phyloP scores from a whole-genome alignment of 2,888 invertebrate species.

The Synanthedon andrenaeformis region DNA sequence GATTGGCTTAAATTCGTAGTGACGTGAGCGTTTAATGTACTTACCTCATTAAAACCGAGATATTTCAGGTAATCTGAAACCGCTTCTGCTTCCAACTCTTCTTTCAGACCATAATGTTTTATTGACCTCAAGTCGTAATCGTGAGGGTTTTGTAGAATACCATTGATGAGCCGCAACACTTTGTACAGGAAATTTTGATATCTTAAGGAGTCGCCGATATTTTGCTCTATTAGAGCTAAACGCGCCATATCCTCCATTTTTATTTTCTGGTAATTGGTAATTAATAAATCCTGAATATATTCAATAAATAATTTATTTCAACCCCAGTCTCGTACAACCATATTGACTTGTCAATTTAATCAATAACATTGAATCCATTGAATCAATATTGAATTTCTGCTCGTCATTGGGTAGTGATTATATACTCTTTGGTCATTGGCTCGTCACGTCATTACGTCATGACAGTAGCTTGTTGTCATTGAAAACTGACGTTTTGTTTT shows the following conservation, averaged over 20 bases:
- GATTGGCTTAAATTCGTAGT: no score
- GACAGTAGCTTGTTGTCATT: no score
- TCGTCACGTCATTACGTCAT: no score
- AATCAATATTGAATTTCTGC: conserved; percentile 12
- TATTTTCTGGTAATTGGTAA: not conserved
- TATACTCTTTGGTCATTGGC: no score
- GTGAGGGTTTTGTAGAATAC: conserved; percentile 52
- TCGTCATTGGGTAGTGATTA: no score
- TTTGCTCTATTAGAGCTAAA: conserved; percentile 53
- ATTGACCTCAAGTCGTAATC: conserved; percentile 38
- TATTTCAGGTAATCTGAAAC: conserved; percentile 50
- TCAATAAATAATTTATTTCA: conserved; percentile 7
- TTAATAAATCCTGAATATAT: not conserved
- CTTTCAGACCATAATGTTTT: conserved; percentile 30
- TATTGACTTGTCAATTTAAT: conserved; percentile 40
- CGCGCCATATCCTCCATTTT: conserved; percentile 62
- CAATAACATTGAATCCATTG: no score
- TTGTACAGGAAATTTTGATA: conserved; percentile 41
- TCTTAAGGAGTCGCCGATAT: conserved; percentile 30
- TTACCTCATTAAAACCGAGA: conserved; percentile 47
- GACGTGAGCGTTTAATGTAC: conserved; percentile 7
- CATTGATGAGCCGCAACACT: conserved; percentile 33
- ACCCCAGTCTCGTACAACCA: not conserved
- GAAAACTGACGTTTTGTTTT: no score
- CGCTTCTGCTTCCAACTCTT: conserved; percentile 24